Evolutionary conservation across 2,888 invertebrate genomes (phyloP), one percentile per base, ranked within the genome.

Genomic region (Prosopocoilus inquinatus): DNA sequence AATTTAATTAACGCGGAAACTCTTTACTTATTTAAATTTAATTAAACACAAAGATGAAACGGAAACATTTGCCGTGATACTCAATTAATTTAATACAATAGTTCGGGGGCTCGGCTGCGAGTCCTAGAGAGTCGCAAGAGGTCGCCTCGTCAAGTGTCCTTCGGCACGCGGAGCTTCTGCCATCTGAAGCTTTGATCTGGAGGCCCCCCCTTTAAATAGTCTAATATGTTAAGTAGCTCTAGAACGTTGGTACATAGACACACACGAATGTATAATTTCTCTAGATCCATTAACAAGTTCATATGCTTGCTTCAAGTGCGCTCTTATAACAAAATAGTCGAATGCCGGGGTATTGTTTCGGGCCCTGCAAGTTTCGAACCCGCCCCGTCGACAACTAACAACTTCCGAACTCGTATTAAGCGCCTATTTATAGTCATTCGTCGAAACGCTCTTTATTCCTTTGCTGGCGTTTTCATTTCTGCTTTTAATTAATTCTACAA

Each of bases 151-250:
- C 57, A 56, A 65, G 65, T 65, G 62, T 61, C 61, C 60, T 64
- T 61, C 58, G n/a, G n/a, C 60, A 55, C 50, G 56, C 50, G 50
- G 61, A 59, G 51, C 59, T 58, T 59, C 61, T 58, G 58, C 60
- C 60, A 61, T 59, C 54, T 60, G 54, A 55, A 60, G 63, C 65
- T 65, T 65, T 65, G 65, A 65, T 65, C 65, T 60, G 61, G 54
- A 41, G 59, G n/a, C n/a, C 20, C 20, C 20, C 58, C 61, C 59
- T 60, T 59, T 59, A 62, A 59, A 58, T 56, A 58, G 59, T 53
- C 55, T 59, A 59, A 59, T 62, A 62, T 58, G 59, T 52, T 62
- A 62, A 62, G 56, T 62, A 59, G 59, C 57, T 57, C 56, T 58
- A 56, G 53, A 62, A 56, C 53, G 47, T 53, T 46, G 53, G 52